Base-by-base conservation (phyloP, 1,140 invertebrate genomes). In the Drosophila novamexicana region DNA sequence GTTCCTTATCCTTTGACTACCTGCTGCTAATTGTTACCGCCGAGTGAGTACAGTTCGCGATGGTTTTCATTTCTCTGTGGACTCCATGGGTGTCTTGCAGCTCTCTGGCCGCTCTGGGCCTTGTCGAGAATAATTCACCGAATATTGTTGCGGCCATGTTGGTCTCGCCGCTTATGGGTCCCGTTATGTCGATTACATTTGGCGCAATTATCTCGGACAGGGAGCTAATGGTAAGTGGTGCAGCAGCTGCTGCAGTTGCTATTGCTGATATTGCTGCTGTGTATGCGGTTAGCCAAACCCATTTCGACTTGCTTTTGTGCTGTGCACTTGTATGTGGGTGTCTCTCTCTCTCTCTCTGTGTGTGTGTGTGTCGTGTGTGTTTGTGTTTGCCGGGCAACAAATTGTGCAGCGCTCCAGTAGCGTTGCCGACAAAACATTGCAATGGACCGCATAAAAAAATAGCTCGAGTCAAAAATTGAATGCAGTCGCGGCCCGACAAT, bases 131-230 rank as follows among this genome's bases (percentile, higher is more conserved):
- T 79, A 95, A 94, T 76, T 95, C 96, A 2, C 96, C 97, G 1
- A 95, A 97, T 82, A 95, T 97, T 58, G 96, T 97, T 29, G 97
- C 97, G 14, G 96, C 96, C 49, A 98, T 98, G 97, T 93, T 98
- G 69, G 96, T 97, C 2, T 97, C 97, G 1, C 97, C 97, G 0
- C 93, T 97, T 3, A 98, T 97, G 97, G 96, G 96, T 42, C 97
- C 97, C 0, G 96, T 97, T 8, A 96, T 97, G 95, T 97, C 96
- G 8, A 94, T 96, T 40, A 97, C 96, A 34, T 97, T 97, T 91
- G 97, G 97, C 4, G 94, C 95, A 22, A 95, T 97, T 54, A 96
- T 98, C 83, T 94, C 96, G 10, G 96, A 98, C 86, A 93, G 93
- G 72, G 93, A 93, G 74, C 91, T 94, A 81, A 82, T 92, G 77